These are phyloP conservation scores for Podarcis raffonei DNA, from an alignment of 2,113 vertebrate genomes.

Conservation along the genomic window DNA sequence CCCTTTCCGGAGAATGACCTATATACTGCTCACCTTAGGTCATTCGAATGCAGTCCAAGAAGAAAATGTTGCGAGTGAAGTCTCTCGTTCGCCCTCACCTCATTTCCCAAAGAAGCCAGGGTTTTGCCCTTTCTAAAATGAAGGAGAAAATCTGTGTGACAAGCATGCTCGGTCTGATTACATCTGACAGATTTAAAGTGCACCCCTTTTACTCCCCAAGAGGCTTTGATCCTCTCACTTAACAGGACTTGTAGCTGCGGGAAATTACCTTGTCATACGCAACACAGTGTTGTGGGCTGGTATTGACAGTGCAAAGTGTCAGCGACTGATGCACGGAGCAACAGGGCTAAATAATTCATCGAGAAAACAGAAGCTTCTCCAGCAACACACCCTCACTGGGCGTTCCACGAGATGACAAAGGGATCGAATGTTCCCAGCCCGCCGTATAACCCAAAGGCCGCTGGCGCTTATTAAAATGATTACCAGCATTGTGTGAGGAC, in stretches of 20 bases:
- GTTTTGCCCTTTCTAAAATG: conserved; percentile 18
- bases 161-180: conserved; percentile 66
- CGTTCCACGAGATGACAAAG: accelerated
- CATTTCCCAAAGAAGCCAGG: not conserved
- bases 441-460: accelerated
- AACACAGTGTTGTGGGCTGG: conserved; percentile 61
- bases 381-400: not conserved
- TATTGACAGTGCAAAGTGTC: conserved; percentile 57
- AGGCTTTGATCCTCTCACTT: conserved; percentile 55
- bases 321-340: conserved; percentile 67
- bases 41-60: not conserved
- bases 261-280: conserved; percentile 59
- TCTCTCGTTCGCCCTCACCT: not conserved
- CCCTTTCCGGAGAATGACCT: too few species aligned
- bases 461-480: accelerated
- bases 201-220: conserved; percentile 56
- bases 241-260: conserved; percentile 48
- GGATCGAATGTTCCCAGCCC: not conserved
- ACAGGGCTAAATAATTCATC: conserved; percentile 74
- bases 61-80: not conserved
- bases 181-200: conserved; percentile 76
- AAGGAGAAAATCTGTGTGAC: conserved; percentile 35
- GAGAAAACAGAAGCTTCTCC: not conserved
- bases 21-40: not conserved
- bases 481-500: too few species aligned